phyloP scores from a whole-genome alignment of 1,140 invertebrate genomes.

The Drosophila virilis region DNA sequence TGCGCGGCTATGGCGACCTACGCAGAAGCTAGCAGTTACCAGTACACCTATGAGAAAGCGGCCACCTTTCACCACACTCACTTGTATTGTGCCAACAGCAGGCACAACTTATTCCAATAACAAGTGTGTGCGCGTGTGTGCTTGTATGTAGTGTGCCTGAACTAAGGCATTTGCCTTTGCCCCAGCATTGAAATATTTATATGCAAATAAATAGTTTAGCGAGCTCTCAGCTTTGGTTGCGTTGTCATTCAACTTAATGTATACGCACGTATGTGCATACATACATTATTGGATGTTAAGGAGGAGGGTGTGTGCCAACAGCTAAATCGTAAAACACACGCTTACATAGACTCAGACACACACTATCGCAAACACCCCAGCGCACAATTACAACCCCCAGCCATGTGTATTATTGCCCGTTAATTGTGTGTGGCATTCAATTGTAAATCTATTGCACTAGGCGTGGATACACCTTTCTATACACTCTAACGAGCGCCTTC shows the following conservation, averaged over 20 bases:
- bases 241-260: slow-evolving; percentile 61
- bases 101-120: slow-evolving; percentile 36
- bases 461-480: background rate
- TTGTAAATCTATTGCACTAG: slow-evolving; percentile 71
- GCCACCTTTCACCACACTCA: background rate
- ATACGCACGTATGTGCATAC: slow-evolving; percentile 10
- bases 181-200: slow-evolving; percentile 71
- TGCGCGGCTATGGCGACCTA: slow-evolving; percentile 27
- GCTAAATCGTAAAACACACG: slow-evolving; percentile 50
- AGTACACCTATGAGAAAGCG: slow-evolving; percentile 42
- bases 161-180: slow-evolving; percentile 33
- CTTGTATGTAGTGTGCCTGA: slow-evolving; percentile 14
- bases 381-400: slow-evolving; percentile 10
- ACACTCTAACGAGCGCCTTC: background rate
- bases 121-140: slow-evolving; percentile 24
- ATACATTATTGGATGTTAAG: slow-evolving; percentile 5
- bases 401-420: slow-evolving; percentile 66
- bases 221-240: slow-evolving; percentile 63
- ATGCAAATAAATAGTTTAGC: slow-evolving; percentile 80
- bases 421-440: slow-evolving; percentile 78
- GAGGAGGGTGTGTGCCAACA: slow-evolving; percentile 52
- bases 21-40: slow-evolving; percentile 25
- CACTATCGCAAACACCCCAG: background rate
- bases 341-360: slow-evolving; percentile 21
- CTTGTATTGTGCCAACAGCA: slow-evolving; percentile 1